Percentiles rank a stretch among this genome's conserved stretches.
Conservation (phyloP, 1,140 invertebrate genomes). For the Drosophila lacertosa region DNA sequence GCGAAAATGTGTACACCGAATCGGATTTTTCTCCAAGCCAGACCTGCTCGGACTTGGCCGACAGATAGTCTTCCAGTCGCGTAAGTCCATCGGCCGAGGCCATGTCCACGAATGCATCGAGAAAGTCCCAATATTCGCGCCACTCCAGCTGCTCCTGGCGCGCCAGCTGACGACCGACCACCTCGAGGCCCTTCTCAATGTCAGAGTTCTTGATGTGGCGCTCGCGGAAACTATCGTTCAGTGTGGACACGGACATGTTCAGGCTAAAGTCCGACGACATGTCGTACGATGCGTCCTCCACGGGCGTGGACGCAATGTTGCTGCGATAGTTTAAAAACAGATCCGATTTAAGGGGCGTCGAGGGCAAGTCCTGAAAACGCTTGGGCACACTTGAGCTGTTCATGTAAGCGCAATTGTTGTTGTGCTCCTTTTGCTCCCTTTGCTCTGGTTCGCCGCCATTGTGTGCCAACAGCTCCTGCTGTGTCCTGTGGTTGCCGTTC, state of each 20-base stretch:
- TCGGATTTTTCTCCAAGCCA: slow-evolving; percentile 23
- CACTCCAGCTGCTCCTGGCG: slow-evolving; percentile 91
- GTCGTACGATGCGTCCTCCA: slow-evolving; percentile 11
- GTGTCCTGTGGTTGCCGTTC: slow-evolving; percentile 27
- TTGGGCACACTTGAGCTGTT: not conserved
- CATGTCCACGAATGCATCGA: slow-evolving; percentile 92
- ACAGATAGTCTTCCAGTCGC: slow-evolving; percentile 90
- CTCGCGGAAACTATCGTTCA: slow-evolving; percentile 67
- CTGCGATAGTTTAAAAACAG: slow-evolving; percentile 35
- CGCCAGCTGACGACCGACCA: slow-evolving; percentile 91
- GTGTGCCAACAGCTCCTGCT: not conserved
- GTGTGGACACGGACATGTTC: slow-evolving; percentile 28
- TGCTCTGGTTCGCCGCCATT: not conserved
- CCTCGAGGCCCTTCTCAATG: slow-evolving; percentile 93
- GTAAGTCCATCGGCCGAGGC: slow-evolving; percentile 88
- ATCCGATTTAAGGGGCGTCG: slow-evolving; percentile 41
- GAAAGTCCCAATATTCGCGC: slow-evolving; percentile 96
- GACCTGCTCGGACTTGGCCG: slow-evolving; percentile 76
- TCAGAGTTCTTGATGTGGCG: slow-evolving; percentile 88
- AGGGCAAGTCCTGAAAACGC: slow-evolving; percentile 14
- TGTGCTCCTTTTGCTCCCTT: slow-evolving; percentile 32
- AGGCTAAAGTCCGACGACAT: slow-evolving; percentile 1
- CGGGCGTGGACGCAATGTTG: not conserved
- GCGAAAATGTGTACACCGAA: slow-evolving; percentile 18
- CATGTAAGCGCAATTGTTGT: slow-evolving; percentile 29